Base-by-base conservation (phyloP, 2,888 invertebrate genomes). In the Phlogophora meticulosa region DNA sequence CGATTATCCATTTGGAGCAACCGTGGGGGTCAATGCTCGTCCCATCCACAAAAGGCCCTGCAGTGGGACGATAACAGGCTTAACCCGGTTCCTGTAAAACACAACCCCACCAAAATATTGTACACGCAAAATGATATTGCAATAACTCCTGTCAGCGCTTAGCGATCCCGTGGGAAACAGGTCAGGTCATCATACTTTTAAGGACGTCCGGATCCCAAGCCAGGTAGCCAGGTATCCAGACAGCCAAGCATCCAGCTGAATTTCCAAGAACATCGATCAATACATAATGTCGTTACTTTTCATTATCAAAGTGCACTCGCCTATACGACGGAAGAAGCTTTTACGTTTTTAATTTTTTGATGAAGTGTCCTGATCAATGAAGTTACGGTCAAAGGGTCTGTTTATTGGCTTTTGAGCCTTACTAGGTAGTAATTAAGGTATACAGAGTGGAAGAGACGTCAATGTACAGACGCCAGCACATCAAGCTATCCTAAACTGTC, bases 101-200 rank as follows among this genome's bases (percentile, higher is more conserved):
- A 15, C 4, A 15, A 36, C 10, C 1, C 38, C 4, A 38, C 38
- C 7, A 24, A 32, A 32, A 48, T 22, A 63, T 24, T 22, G n/a
- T 28, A 22, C 13, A 38, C 10, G 17, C 9, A 40, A 40, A 49
- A 24, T 42, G 7, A 17, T 24, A 34, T n/a, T 10, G 22, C 22
- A 38, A 63, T 38, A 34, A 48, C 24, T 38, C 28, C 22, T 5
- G 45, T 5, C 13, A 22, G 17, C 36, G 11, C 32, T 17, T 22
- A 45, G 17, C 15, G 3, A 10, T n/a, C 5, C 9, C 9, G 10
- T 32, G 5, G 17, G 4, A 65, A 63, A 11, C 52, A n/a, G 52
- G 64, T 38, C 65, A 65, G 52, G 52, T 32, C 64, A 63, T 38
- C 13, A n/a, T 1, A 10, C 22, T 52, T 46, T 38, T 63, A 38